Percentiles rank a stretch among this genome's conserved stretches.
phyloP scores from a whole-genome alignment of 2,113 vertebrate species.

The Zingel zingel region DNA sequence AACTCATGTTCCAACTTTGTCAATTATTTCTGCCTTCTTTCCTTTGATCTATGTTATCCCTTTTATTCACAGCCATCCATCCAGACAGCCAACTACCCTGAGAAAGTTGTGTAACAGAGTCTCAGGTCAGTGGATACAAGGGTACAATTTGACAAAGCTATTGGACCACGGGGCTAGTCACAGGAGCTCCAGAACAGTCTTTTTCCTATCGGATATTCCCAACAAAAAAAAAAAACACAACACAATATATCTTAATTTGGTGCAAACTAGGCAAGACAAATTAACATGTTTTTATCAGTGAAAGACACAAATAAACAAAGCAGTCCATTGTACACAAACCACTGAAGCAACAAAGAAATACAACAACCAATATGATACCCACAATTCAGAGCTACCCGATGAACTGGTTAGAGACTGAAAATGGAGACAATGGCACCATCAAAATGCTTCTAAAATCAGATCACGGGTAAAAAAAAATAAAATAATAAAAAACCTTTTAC shows the following conservation, averaged over 20 bases:
- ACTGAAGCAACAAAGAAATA: conserved; percentile 15
- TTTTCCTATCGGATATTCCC: background rate
- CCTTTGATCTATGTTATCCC: background rate
- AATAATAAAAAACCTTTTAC: conserved; percentile 28
- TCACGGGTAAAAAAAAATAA: conserved; percentile 24
- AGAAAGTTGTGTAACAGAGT: background rate
- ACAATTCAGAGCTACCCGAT: background rate
- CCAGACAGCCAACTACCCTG: background rate
- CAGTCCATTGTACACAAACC: background rate
- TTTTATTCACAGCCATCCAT: background rate
- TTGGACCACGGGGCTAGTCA: background rate
- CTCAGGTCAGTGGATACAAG: background rate
- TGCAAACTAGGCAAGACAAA: background rate
- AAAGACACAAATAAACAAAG: background rate
- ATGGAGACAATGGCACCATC: background rate
- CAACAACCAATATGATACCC: background rate
- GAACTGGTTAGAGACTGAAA: conserved; percentile 8
- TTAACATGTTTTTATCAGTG: background rate
- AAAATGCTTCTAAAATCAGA: conserved; percentile 47
- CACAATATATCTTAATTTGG: background rate
- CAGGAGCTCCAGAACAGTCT: background rate
- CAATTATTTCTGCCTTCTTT: conserved; percentile 1
- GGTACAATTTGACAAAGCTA: background rate
- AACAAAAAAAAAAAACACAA: background rate
- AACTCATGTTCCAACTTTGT: background rate